Base-by-base conservation (phyloP, 2,797 vertebrate species). In the Tapera naevia region DNA sequence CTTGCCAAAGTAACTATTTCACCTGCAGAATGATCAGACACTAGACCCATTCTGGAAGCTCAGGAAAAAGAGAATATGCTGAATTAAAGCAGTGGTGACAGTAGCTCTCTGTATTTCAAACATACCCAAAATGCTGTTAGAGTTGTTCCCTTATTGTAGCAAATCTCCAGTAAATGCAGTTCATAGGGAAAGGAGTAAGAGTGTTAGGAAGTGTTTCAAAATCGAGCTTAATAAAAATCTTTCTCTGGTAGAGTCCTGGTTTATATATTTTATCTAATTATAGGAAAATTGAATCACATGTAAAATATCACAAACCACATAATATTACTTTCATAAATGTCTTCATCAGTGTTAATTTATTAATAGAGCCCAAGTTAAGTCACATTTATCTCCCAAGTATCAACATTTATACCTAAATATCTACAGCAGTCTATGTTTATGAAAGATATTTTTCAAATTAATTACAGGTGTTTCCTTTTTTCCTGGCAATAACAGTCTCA, bases 1-100 rank as follows among this genome's bases (percentile, higher is more conserved):
- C 16, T 86, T 93, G 85, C 88, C 95, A 97, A 84, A 88, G 89
- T 64, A 84, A 54, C 82, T 96, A 93, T 94, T 96, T 88, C 66
- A 93, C 88, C 85, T 93, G 87, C 82, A 93, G 88, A 24, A 11
- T 79, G 80, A 95, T 91, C 91, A 91, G 88, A 76, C 60, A 81
- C 37, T 81, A 91, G 62, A 93, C 93, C 54, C 24, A 64, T 64
- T 84, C 73, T 95, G 82, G 58, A 91, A 89, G 70, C 60, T 71
- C 73, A 94, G 56, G 60, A 76, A 71, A 89, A 88, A 70, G 28
- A 83, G 48, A 93, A 89, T 91, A 92, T 41, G 39, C 32, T 86
- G 80, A 62, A 76, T 81, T 90, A 88, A 91, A 88, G 45, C 50
- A 50, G 37, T 43, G 14, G 70, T 81, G 58, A 86, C 51, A 79